Evolutionary conservation across 2,888 invertebrate species (phyloP), one percentile per base, ranked within the genome.

Genomic region (Rhyacophila evoluta): DNA sequence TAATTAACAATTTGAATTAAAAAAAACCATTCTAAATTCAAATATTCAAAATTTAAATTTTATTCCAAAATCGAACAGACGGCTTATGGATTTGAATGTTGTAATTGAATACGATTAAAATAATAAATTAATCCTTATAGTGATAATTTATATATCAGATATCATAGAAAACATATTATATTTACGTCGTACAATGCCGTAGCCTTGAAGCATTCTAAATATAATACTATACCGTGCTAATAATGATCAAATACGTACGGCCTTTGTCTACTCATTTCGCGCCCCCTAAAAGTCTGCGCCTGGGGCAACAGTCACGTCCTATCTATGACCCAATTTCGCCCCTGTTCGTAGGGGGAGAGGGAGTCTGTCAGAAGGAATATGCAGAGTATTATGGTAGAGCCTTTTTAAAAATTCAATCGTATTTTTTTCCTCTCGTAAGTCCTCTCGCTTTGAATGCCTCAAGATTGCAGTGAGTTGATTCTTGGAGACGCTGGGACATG

Each of bases 301-400:
- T 19, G 19, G 55, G 55, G 55, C 55, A 55, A 55, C 55, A 55
- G 55, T 55, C 55, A 55, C 55, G 55, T 55, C 55, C 55, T 55
- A 55, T 55, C 55, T 55, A 15, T 55, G 55, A 55, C 55, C 55
- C 55, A 55, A 55, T 55, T 55, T 55, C 55, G 55, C 55, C 55
- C 10, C 55, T 55, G 55, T 55, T 15, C 15, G 19, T 19, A 55
- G 29, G 29, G 29, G 29, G 29, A 2, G 55, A 19, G 55, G 41
- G 55, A 2, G 25, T 0, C 55, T 55, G 55, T 55, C 55, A 25
- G 25, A 10, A 55, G 10, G 55, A 55, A 55, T 55, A 55, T 55
- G 55, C 55, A 55, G 55, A 55, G 55, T 19, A 19, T 55, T 19
- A 41, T 15, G 41, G 41, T 19, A 19, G 55, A 10, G 55, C 55